Evolutionary conservation across 2,888 invertebrate genomes (phyloP).

Genomic region (Eupithecia dodoneata): DNA sequence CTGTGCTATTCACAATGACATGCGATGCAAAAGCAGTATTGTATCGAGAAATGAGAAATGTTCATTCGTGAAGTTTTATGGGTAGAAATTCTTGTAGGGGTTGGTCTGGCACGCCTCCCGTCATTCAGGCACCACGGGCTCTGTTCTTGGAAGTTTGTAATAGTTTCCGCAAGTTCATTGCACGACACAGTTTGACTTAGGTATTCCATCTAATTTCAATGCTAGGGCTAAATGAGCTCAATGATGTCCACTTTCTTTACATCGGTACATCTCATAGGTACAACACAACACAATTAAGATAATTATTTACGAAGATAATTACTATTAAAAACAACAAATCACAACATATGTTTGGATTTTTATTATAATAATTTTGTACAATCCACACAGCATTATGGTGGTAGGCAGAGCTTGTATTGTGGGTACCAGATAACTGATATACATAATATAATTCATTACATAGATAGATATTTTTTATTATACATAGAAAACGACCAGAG

Average conservation of each 20-base stretch:
- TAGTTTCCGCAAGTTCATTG: constrained; percentile 69
- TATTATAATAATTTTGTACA: no score
- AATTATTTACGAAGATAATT: no score
- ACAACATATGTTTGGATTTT: no score
- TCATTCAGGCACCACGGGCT: constrained; percentile 64
- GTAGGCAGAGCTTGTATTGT: no score
- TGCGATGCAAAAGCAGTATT: constrained; percentile 37
- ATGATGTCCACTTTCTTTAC: not conserved
- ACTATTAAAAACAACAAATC: no score
- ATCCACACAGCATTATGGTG: no score
- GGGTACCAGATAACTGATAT: no score
- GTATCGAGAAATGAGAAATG: constrained; percentile 34
- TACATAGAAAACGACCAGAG: no score
- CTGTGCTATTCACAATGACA: not conserved
- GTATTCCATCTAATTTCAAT: constrained; percentile 39
- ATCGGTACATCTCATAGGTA: no score
- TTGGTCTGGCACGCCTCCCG: constrained; percentile 65
- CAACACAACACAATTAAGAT: no score
- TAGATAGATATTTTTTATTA: no score
- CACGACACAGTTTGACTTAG: constrained; percentile 58
- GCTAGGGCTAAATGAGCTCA: not conserved
- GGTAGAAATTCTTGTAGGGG: constrained; percentile 48
- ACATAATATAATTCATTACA: no score
- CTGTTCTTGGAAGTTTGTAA: constrained; percentile 70
- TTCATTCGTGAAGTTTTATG: constrained; percentile 41